Evolutionary conservation across 2,113 vertebrate species (phyloP), one percentile per base, ranked within the genome.

Genomic region (Callionymus lyra): DNA sequence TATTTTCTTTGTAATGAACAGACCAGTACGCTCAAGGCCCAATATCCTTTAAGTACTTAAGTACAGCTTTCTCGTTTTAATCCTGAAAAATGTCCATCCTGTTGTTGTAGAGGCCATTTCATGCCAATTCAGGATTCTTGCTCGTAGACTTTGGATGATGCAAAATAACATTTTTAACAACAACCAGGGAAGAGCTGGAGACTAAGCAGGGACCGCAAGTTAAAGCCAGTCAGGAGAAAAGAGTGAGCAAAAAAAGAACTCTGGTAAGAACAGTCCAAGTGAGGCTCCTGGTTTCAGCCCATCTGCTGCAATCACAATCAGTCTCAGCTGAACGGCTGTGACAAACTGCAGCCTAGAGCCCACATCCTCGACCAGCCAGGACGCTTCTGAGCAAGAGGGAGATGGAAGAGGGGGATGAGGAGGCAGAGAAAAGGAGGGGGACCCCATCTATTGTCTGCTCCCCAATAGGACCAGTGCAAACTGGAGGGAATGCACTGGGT

Each of bases 221-320:
- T 16, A 67, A 51, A 56, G 44, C 45, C 33, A 15, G 13, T 48
- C 43, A 6, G 35, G 41, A 61, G 14, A 59, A 18, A 31, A 14
- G 34, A 35, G 33, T n/a, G 16, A n/a, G 33, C 6, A 35, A 45
- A 19, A 17, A 35, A 14, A 12, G 21, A 27, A 8, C 21, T 66
- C 70, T 47, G 52, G 59, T 27, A 18, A 56, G 44, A 42, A 27
- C 8, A 8, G 21, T 8, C 46, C 18, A 16, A 51, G 59, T 17
- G 39, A 41, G 17, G 31, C 36, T 34, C 31, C 42, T 10, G 34
- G 51, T 81, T 83, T 72, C 72, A 65, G 84, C 85, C 88, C 89
- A 90, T 91, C 89, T 90, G 88, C 87, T 62, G 78, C 83, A 75
- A 87, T 89, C 86, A 86, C 72, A 81, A 84, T 88, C 87, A 82